A percentile compares a stretch with the other conserved stretches of the same genome.
phyloP scores from a whole-genome alignment of 2,797 vertebrate genomes.

The Melanotaenia trifasciata region DNA sequence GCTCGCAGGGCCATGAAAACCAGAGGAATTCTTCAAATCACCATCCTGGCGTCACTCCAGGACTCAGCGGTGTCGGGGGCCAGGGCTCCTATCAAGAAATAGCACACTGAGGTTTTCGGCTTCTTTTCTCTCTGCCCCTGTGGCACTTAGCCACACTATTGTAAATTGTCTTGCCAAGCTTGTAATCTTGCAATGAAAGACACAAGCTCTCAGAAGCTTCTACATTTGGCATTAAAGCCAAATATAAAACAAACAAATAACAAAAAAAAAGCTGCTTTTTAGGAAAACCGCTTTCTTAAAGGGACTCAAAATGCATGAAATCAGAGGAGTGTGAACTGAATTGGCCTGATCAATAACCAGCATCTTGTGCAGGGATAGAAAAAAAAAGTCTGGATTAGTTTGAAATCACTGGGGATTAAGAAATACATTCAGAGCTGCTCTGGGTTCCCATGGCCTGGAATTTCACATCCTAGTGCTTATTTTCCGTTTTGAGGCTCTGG shows the following conservation, averaged over 20 bases:
- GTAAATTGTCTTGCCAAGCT: conserved; percentile 59
- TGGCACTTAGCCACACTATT: conserved; percentile 51
- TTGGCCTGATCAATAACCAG: conserved; percentile 32
- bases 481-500: conserved; percentile 68
- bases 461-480: conserved; percentile 79
- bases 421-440: conserved; percentile 66
- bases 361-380: conserved; percentile 3
- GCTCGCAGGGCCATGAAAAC: conserved; percentile 64
- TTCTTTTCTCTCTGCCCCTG: conserved; percentile 59
- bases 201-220: conserved; percentile 19
- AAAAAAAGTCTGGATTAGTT: conserved; percentile 64
- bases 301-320: not conserved
- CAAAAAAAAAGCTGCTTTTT: not conserved
- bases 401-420: conserved; percentile 69
- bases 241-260: conserved; percentile 30
- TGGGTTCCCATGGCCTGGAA: conserved; percentile 76
- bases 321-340: conserved; percentile 5
- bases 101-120: conserved; percentile 72
- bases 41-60: conserved; percentile 75
- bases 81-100: conserved; percentile 69
- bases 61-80: conserved; percentile 60
- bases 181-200: conserved; percentile 57
- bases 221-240: conserved; percentile 19
- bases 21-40: conserved; percentile 80
- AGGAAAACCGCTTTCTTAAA: conserved; percentile 5